Evolutionary conservation across 2,888 invertebrate genomes (phyloP).

Genomic region (Eugnorisma glareosa): DNA sequence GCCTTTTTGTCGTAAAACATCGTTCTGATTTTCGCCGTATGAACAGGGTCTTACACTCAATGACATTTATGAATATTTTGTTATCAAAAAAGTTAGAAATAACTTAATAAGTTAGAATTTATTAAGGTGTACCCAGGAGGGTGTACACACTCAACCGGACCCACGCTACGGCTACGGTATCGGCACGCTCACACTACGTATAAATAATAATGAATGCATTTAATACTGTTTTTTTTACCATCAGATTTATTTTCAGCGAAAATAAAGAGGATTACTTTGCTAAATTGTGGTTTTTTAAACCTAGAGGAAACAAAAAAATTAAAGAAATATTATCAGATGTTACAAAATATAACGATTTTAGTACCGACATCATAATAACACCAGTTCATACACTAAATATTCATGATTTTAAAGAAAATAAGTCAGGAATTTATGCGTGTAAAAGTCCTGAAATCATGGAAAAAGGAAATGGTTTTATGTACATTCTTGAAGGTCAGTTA

Average conservation of each 20-base stretch:
- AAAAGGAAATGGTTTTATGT: slow-evolving; percentile 41
- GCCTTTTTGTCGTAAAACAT: background rate
- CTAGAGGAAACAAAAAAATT: slow-evolving; percentile 53
- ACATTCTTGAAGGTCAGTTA: slow-evolving; percentile 63
- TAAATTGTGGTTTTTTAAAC: slow-evolving; percentile 68
- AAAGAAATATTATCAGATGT: slow-evolving; percentile 37
- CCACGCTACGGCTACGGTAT: background rate
- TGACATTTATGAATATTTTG: background rate
- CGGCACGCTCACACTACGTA: too few species aligned
- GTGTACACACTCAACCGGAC: too few species aligned
- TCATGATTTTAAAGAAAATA: slow-evolving; percentile 57
- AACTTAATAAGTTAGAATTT: too few species aligned
- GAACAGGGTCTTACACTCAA: background rate
- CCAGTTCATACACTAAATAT: slow-evolving; percentile 64
- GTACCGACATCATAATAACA: slow-evolving; percentile 46
- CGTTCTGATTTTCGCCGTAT: background rate
- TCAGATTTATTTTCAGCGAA: slow-evolving; percentile 45
- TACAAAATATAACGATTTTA: slow-evolving; percentile 27
- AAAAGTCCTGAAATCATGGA: slow-evolving; percentile 29
- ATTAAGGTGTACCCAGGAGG: background rate
- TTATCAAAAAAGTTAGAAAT: too few species aligned
- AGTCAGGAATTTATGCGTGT: slow-evolving; percentile 73
- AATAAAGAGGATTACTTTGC: slow-evolving; percentile 51
- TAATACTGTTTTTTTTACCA: background rate
- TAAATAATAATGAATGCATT: background rate